Base-by-base conservation (phyloP, 1,140 invertebrate species). In the Rhagoletis pomonella region DNA sequence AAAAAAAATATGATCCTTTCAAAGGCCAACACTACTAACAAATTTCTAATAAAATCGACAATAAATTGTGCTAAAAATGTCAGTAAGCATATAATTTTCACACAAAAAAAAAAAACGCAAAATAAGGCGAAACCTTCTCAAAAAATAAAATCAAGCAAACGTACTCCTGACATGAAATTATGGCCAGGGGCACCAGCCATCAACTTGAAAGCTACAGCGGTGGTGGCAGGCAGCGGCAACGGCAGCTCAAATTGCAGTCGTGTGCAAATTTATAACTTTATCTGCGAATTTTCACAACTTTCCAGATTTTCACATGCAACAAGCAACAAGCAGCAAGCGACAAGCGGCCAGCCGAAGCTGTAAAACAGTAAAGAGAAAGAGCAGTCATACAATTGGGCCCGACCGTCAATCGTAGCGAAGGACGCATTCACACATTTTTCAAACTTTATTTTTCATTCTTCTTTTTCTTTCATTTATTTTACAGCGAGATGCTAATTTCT, bases 281-380 rank as follows among this genome's bases (percentile, higher is more conserved):
- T 55, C n/a, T 81, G 17, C 17, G 73, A 81, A 81, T 81, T 73
- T 73, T 81, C 73, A 81, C 73, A 81, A 81, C 73, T 81, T 81
- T 81, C 73, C 44, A 77, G 47, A 81, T 81, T 58, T 19, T 50
- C 73, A 55, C 47, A 55, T 47, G 44, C 67, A 47, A 62, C 7
- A 12, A 73, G 14, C 2, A 73, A 4, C 14, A 73, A 73, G 10
- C 5, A 55, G 50, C 10, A 62, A 62, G 29, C 29, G 42, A 2
- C 10, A 62, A 62, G 29, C 29, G 42, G 17, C 69, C 50, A 19
- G 5, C 14, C 1, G 2, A 19, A 29, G 2, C 14, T 2, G 17
- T 50, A n/a, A 29, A 9, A 17, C 17, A n/a, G 69, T 77, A n/a
- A 62, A 62, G 12, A 14, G 60, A 7, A 62, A 62, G 17, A 62